These are phyloP conservation scores for Bombylius discolor DNA, from an alignment of 2,888 invertebrate genomes.

Conservation along the genomic window DNA sequence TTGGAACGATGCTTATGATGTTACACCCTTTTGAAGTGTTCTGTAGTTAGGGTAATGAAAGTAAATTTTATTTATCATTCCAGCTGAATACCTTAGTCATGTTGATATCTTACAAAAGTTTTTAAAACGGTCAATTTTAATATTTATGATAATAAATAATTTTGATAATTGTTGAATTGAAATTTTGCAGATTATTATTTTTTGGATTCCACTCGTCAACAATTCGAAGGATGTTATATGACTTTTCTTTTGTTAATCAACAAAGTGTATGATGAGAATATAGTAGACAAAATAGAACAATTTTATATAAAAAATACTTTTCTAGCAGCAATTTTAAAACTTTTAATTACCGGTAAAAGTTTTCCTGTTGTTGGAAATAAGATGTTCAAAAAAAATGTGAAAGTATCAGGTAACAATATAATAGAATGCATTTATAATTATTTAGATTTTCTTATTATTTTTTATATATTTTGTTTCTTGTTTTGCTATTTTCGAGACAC, in stretches of 20 bases:
- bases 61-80: constrained; percentile 21
- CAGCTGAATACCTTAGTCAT: constrained; percentile 36
- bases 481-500: too few relatives aligned
- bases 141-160: not conserved
- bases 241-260: constrained; percentile 50
- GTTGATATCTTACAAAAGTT: constrained; percentile 72
- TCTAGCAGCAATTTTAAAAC: constrained; percentile 35
- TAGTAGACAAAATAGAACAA: constrained; percentile 37
- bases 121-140: constrained; percentile 50
- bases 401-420: constrained; percentile 30
- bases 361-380: constrained; percentile 34
- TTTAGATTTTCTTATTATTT: not conserved
- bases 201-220: too few relatives aligned
- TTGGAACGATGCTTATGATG: constrained; percentile 35
- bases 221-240: too few relatives aligned
- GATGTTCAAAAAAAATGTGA: constrained; percentile 34
- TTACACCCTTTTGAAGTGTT: constrained; percentile 33
- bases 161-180: not conserved
- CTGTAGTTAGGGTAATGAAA: constrained; percentile 22
- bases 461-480: too few relatives aligned
- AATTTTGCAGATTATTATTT: constrained; percentile 51
- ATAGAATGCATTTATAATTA: too few relatives aligned
- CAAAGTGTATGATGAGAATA: constrained; percentile 36
- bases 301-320: constrained; percentile 36
- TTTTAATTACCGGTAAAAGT: constrained; percentile 35